Percentiles rank a stretch among this genome's conserved stretches.
phyloP scores from a whole-genome alignment of 2,113 vertebrate genomes.

The Ictalurus furcatus region DNA sequence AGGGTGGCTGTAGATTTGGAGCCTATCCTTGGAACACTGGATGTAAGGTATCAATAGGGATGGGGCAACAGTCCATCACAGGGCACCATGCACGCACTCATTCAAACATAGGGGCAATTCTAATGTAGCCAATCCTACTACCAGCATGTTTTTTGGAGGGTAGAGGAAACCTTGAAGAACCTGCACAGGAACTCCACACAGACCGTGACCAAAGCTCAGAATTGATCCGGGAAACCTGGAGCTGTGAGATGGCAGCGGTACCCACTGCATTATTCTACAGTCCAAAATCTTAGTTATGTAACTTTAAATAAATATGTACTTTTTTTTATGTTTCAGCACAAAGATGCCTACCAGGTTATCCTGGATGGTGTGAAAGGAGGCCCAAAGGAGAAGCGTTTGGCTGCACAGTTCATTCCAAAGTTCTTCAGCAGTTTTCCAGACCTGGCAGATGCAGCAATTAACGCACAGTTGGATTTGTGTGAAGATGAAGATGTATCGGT shows the following conservation, averaged over 20 bases:
- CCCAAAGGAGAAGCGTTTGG: constrained; percentile 94
- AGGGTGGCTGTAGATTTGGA: background rate
- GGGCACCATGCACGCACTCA: too few species aligned
- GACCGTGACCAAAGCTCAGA: background rate
- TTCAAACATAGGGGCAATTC: background rate
- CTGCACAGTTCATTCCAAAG: constrained; percentile 97
- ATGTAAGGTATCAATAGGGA: background rate
- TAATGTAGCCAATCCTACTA: background rate
- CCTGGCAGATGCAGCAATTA: constrained; percentile 92
- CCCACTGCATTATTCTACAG: background rate
- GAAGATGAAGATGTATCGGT: constrained; percentile 99
- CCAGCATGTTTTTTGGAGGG: background rate
- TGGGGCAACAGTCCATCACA: background rate
- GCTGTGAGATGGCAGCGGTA: background rate
- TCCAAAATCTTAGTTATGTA: background rate
- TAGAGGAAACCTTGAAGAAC: too few species aligned
- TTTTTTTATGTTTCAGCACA: constrained; percentile 78
- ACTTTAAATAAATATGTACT: too few species aligned
- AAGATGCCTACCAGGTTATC: constrained; percentile 94
- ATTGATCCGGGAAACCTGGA: background rate
- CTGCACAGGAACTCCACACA: background rate
- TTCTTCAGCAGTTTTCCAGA: constrained; percentile 98
- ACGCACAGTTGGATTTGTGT: constrained; percentile 95
- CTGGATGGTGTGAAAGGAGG: constrained; percentile 95
- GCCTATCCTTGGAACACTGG: background rate